These are phyloP conservation scores for Mesorhabditis spiculigera DNA, from an alignment of 2,888 invertebrate species.

Conservation along the genomic window DNA sequence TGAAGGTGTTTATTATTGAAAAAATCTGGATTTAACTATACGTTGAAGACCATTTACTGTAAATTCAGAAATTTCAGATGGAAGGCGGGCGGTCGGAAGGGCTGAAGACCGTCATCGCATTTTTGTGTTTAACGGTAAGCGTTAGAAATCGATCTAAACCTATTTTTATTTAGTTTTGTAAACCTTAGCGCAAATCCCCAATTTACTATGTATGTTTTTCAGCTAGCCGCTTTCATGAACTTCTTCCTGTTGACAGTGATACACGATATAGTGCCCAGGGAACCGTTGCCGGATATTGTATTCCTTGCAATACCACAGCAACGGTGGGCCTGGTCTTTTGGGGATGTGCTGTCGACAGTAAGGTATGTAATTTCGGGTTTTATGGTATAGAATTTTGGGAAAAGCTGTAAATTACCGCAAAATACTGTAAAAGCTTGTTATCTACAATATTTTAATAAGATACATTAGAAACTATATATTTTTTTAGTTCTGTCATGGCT, in stretches of 20 bases:
- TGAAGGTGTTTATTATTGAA: too few relatives aligned
- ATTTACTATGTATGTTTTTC: too few relatives aligned
- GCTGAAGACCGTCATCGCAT: slow-evolving; percentile 49
- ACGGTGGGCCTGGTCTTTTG: slow-evolving; percentile 57
- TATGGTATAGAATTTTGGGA: too few relatives aligned
- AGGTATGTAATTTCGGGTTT: slow-evolving; percentile 26
- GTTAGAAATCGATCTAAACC: background rate
- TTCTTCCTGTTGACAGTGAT: slow-evolving; percentile 57
- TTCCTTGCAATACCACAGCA: slow-evolving; percentile 55
- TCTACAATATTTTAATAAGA: background rate
- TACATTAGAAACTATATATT: too few relatives aligned
- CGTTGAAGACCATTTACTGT: too few relatives aligned
- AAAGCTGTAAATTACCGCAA: too few relatives aligned
- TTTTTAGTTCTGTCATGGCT: slow-evolving; percentile 51
- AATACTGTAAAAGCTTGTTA: background rate
- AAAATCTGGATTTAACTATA: too few relatives aligned
- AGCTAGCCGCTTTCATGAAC: slow-evolving; percentile 52
- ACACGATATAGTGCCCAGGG: slow-evolving; percentile 51
- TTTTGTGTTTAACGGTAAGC: slow-evolving; percentile 39
- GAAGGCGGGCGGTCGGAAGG: slow-evolving; percentile 33
- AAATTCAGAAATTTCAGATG: background rate
- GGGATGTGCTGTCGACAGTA: slow-evolving; percentile 54
- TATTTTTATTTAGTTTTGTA: background rate
- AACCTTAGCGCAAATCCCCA: too few relatives aligned
- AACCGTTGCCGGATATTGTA: slow-evolving; percentile 51